Evolutionary conservation across 2,797 vertebrate genomes (phyloP), one percentile per base, ranked within the genome.

Genomic region (Pseudomugil tenellus): DNA sequence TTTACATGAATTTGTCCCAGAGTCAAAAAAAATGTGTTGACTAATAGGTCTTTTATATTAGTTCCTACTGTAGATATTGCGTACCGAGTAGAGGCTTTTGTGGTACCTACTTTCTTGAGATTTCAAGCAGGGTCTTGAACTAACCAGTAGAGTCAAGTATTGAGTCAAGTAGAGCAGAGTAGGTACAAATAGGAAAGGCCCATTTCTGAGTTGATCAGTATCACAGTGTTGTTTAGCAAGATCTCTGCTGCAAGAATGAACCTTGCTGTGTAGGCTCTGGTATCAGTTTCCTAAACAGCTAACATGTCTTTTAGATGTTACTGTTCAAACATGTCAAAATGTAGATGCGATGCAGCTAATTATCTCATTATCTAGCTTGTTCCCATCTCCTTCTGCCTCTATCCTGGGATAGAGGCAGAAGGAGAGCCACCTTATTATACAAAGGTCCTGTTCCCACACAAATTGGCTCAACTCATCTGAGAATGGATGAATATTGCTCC

Each of bases 301-400:
- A 25, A 52, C 13, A 25, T 16, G 4, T 17, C 51, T 19, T 46
- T 52, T 17, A 28, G 14, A 52, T 17, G 13, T n/a, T 32, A 31
- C 11, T 5, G 19, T 56, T 48, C 17, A 60, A 60, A 49, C 17
- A n/a, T 43, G 19, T 43, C 11, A 6, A 23, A 55, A 17, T 16
- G 12, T n/a, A 59, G 17, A 59, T 35, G 17, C 25, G 23, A 19
- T 46, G 16, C 60, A 65, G 1, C 51, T 55, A 46, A 65, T 65
- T 55, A 56, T 19, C 21, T 41, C 63, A 55, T 55, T 65, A 32
- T 65, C 1, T 46, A 14, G 11, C 23, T 55, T 63, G n/a, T 58
- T 58, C 31, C 17, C 16, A n/a, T 54, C 58, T 69, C 35, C 43
- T 10, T 64, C 8, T 23, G 21, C 10, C 21, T 64, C 7, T 17